Percentiles rank a stretch among this genome's conserved stretches.
These are phyloP conservation scores for Azemiops feae DNA, from an alignment of 2,113 vertebrate species.

Conservation along the genomic window DNA sequence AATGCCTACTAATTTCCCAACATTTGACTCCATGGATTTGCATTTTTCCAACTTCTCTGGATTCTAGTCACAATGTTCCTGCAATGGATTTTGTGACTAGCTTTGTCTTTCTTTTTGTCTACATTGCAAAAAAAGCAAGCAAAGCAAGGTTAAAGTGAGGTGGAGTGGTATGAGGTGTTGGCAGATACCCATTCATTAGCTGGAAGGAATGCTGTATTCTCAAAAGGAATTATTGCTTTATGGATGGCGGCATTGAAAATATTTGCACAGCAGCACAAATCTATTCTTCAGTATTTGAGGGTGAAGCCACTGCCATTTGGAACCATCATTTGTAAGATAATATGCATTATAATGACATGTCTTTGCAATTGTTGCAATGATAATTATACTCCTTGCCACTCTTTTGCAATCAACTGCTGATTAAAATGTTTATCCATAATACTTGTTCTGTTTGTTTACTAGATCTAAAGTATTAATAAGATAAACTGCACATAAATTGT, in stretches of 20 bases:
- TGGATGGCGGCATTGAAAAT: not conserved
- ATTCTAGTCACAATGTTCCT: not conserved
- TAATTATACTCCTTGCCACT: not conserved
- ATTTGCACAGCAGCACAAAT: not conserved
- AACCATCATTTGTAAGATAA: not conserved
- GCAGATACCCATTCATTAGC: not conserved
- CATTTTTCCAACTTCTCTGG: not conserved
- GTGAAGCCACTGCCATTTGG: not conserved
- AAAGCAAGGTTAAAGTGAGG: not conserved
- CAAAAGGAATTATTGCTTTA: not conserved
- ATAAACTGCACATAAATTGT: conserved; percentile 9
- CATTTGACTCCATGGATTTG: not conserved
- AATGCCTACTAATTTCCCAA: not conserved
- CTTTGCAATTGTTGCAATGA: not conserved
- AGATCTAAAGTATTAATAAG: conserved; percentile 14
- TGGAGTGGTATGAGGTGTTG: not conserved
- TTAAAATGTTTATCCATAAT: conserved; percentile 15
- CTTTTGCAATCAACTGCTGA: conserved; percentile 25
- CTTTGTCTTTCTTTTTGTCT: not conserved
- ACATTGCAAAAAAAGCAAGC: not conserved
- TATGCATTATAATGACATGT: accelerated
- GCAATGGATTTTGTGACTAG: not conserved
- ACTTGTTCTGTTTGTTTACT: not conserved
- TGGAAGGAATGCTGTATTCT: not conserved
- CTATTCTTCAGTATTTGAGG: not conserved